phyloP scores from a whole-genome alignment of 2,888 invertebrate species.

The Noctuana brunneofusca region DNA sequence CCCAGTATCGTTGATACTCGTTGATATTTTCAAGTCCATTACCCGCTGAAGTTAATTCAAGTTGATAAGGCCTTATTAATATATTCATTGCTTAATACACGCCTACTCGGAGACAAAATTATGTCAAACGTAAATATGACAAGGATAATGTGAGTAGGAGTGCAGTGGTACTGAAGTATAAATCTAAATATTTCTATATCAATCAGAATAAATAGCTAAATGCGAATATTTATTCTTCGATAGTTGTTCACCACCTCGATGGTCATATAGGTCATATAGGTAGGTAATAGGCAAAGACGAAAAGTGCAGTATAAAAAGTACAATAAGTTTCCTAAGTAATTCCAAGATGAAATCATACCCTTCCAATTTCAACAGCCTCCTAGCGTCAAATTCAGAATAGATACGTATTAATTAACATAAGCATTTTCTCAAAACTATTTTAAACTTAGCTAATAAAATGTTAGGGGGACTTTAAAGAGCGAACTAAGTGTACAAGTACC shows the following conservation, averaged over 20 bases:
- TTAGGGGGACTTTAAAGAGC: slow-evolving; percentile 33
- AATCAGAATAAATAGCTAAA: too few relatives aligned
- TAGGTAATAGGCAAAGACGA: too few relatives aligned
- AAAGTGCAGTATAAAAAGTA: too few relatives aligned
- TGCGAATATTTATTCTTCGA: too few relatives aligned
- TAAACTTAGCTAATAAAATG: slow-evolving; percentile 35
- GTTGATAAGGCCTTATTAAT: background rate
- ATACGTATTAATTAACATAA: background rate
- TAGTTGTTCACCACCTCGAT: too few relatives aligned
- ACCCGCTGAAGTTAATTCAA: background rate
- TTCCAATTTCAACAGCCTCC: background rate
- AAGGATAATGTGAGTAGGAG: slow-evolving; percentile 2
- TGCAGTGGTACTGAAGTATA: too few relatives aligned
- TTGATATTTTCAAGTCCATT: slow-evolving; percentile 12
- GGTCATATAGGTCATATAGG: too few relatives aligned
- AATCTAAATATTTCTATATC: too few relatives aligned
- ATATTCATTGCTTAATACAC: background rate
- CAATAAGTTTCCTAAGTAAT: too few relatives aligned
- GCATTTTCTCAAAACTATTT: slow-evolving; percentile 7
- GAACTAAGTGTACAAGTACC: slow-evolving; percentile 3
- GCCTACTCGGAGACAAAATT: background rate
- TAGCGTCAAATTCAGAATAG: slow-evolving; percentile 3
- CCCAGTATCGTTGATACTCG: too few relatives aligned
- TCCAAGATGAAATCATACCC: too few relatives aligned
- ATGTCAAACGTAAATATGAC: background rate